These are phyloP conservation scores for Drosophila pectinifera DNA, from an alignment of 1,140 invertebrate genomes.

Conservation along the genomic window DNA sequence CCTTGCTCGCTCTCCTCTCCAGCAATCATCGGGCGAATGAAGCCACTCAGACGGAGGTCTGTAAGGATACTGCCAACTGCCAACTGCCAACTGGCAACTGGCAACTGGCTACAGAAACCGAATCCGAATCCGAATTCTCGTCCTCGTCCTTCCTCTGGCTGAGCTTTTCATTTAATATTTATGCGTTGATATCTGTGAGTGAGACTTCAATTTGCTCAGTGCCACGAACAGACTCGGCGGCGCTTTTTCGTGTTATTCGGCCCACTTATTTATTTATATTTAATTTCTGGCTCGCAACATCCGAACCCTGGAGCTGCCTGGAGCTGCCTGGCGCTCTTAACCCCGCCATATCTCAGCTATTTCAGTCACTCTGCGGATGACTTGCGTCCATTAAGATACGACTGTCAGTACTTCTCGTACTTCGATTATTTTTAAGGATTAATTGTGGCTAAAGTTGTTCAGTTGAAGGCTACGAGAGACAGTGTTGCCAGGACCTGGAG, in stretches of 20 bases:
- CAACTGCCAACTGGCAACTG: conserved; percentile 21
- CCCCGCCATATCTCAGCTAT: neutral
- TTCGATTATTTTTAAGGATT: too few relatives aligned
- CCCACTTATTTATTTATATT: conserved; percentile 68
- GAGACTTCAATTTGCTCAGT: conserved; percentile 72
- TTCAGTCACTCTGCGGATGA: too few relatives aligned
- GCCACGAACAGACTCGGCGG: conserved; percentile 27
- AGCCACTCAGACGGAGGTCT: conserved; percentile 71
- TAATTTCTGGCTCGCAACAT: conserved; percentile 61
- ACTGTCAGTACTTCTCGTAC: too few relatives aligned
- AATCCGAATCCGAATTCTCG: neutral
- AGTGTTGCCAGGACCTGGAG: too few relatives aligned
- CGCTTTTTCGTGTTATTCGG: conserved; percentile 13
- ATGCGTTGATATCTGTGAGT: conserved; percentile 79
- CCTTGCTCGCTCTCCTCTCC: conserved; percentile 39
- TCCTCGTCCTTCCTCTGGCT: conserved; percentile 1
- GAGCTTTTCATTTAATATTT: conserved; percentile 67
- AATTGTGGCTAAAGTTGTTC: neutral
- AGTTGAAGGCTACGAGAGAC: too few relatives aligned
- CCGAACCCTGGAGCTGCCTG: neutral
- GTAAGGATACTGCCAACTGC: neutral
- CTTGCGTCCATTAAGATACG: too few relatives aligned
- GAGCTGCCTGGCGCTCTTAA: neutral
- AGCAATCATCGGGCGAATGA: conserved; percentile 77
- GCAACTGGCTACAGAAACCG: conserved; percentile 45